A percentile compares a stretch with the other conserved stretches of the same genome.
Conservation (phyloP, 2,888 invertebrate species). For the Tridacna gigas region DNA sequence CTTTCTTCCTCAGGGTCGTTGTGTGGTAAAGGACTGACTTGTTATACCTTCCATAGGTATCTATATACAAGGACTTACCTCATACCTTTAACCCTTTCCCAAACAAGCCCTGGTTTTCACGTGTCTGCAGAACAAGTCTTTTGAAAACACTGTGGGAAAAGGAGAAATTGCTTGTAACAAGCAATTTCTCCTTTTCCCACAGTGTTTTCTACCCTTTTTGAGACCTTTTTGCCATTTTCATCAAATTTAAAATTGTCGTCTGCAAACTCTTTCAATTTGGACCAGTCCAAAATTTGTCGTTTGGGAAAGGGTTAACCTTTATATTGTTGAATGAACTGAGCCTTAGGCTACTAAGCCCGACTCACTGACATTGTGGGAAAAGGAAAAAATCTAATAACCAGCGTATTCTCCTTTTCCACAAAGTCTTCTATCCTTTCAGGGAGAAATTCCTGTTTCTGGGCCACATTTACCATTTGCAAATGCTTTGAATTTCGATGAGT, state of each 20-base stretch:
- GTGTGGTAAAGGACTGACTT: neutral
- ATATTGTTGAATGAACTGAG: too few species aligned
- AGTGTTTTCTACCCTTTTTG: too few species aligned
- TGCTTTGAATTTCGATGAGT: too few species aligned
- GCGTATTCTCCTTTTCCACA: neutral
- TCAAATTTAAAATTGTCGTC: too few species aligned
- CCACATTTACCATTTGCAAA: too few species aligned
- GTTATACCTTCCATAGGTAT: neutral
- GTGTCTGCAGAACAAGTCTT: neutral
- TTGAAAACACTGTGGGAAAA: constrained; percentile 11
- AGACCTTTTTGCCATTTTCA: too few species aligned
- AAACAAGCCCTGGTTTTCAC: neutral
- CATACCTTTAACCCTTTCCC: constrained; percentile 1
- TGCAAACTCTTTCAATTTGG: too few species aligned
- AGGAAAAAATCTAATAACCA: neutral
- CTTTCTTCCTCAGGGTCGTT: neutral
- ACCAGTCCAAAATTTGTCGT: neutral
- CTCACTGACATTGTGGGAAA: too few species aligned
- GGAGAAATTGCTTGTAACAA: neutral
- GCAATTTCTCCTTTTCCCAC: neutral
- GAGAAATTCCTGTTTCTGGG: too few species aligned
- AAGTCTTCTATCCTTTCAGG: too few species aligned
- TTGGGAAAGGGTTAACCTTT: neutral
- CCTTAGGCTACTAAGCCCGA: too few species aligned
- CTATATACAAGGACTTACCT: too few species aligned